Percentiles rank a stretch among this genome's conserved stretches.
Evolutionary conservation across 2,797 vertebrate genomes (phyloP).

Genomic region (Cyprinella venusta): DNA sequence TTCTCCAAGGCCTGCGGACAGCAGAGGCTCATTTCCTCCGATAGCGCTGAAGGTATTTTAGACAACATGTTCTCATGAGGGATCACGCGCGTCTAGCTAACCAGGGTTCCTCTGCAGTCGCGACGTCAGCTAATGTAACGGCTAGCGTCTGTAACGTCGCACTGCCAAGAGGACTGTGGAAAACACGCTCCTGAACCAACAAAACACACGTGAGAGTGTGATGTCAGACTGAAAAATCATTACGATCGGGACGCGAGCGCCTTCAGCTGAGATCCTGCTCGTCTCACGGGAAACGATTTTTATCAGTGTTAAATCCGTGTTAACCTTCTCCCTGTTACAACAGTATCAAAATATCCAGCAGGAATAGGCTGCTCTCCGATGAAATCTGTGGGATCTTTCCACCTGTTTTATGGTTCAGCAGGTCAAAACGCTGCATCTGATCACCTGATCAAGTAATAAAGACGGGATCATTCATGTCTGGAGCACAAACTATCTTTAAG

Average conservation of each 20-base stretch:
- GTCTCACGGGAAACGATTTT: conserved; percentile 19
- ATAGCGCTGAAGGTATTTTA: conserved; percentile 55
- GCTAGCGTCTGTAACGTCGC: neutral
- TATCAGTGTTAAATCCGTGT: conserved; percentile 41
- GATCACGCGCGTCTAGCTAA: conserved; percentile 10
- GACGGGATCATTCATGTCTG: neutral
- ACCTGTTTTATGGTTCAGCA: conserved; percentile 3
- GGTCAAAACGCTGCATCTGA: neutral
- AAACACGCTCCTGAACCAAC: neutral
- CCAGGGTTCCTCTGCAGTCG: neutral
- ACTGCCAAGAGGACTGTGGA: neutral
- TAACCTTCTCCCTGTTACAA: conserved; percentile 37
- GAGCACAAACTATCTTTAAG: neutral
- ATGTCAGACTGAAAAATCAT: conserved; percentile 18
- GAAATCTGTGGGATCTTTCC: neutral
- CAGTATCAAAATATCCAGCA: conserved; percentile 22
- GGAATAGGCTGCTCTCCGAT: conserved; percentile 11
- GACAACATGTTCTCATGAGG: conserved; percentile 37
- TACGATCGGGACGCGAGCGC: conserved; percentile 2
- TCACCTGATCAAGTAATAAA: too few species aligned
- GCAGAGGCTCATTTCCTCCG: conserved; percentile 67
- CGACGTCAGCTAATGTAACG: conserved; percentile 13
- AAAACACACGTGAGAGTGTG: neutral
- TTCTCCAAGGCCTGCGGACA: conserved; percentile 31
- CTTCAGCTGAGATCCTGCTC: conserved; percentile 25